Conservation (phyloP, 2,797 vertebrate species). For the Sebastolobus alascanus region DNA sequence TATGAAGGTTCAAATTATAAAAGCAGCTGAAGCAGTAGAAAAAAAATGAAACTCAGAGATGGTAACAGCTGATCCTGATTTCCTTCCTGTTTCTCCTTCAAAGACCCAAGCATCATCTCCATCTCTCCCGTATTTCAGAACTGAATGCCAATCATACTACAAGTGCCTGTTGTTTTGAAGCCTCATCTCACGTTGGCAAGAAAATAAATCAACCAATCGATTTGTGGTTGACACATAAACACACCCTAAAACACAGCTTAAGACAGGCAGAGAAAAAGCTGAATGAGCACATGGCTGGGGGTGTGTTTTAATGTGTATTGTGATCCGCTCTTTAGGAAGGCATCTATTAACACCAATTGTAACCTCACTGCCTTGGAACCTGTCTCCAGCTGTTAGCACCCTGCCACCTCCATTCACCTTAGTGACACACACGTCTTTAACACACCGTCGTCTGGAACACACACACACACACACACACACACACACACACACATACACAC, state of each 20-base stretch:
- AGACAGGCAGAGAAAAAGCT: conserved; percentile 26
- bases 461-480: conserved; percentile 30
- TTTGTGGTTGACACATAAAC: conserved; percentile 34
- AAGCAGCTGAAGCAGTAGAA: not conserved
- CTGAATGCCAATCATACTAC: not conserved
- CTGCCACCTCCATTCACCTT: conserved; percentile 73
- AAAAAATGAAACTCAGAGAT: not conserved
- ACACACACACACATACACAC: conserved; percentile 27
- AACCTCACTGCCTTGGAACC: conserved; percentile 71
- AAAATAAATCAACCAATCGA: conserved; percentile 8
- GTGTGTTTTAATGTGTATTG: conserved; percentile 64
- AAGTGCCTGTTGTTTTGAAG: conserved; percentile 11
- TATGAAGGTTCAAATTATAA: not conserved
- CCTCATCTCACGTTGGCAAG: not conserved
- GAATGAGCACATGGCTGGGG: conserved; percentile 6
- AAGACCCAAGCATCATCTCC: not conserved
- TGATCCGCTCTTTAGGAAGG: conserved; percentile 77
- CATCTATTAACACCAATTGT: conserved; percentile 84
- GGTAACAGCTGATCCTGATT: not conserved
- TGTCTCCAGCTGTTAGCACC: conserved; percentile 76
- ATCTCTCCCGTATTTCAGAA: not conserved
- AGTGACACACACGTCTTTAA: conserved; percentile 68
- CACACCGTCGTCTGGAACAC: conserved; percentile 40
- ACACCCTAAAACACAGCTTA: conserved; percentile 17
- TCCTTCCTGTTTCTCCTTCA: not conserved